Evolutionary conservation across 2,888 invertebrate genomes (phyloP), one percentile per base, ranked within the genome.

Genomic region (Listrodromus nycthemerus): DNA sequence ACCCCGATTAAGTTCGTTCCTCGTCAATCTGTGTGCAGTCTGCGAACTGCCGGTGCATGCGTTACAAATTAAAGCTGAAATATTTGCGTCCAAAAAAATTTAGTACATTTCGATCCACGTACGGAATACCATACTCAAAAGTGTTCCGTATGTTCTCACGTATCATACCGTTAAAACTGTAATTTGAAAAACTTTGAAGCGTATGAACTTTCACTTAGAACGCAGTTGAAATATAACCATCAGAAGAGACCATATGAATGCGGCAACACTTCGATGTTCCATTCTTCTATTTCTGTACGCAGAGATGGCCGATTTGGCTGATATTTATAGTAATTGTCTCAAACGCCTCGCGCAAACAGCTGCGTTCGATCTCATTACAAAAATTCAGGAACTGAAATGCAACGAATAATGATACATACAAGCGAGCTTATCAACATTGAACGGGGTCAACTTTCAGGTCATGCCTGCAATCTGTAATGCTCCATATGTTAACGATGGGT

Each of bases 1-100:
- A 33, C 77, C 69, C 61, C 37, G 70, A 58, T 73, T 73, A 77
- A 41, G 13, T n/a, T 58, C 61, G 73, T 78, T 73, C 77, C 19
- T 82, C 82, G 73, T 82, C 77, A 78, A 78, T 78, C 77, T 66
- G 77, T 71, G 58, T 37, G 30, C 30, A 30, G 77, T 67, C 77
- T 58, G 76, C 58, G 21, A 63, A 58, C 41, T 66, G 37, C 37
- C 45, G 45, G 45, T 63, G 21, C 55, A 66, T 27, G 30, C 50
- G 55, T 19, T 19, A 19, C 16, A 45, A 21, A 19, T 19, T 58
- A 55, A 73, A 73, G 66, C 55, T 55, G 58, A 16, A n/a, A 66
- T 58, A 13, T 21, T 52, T 4, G 24, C 66, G 45, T 27, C 4
- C 41, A 50, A 19, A 33, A 5, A 16, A n/a, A 37, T 48, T 67